A percentile compares a stretch with the other conserved stretches of the same genome.
These are phyloP conservation scores for Pseudorhombus dupliciocellatus DNA, from an alignment of 2,113 vertebrate genomes.

Conservation along the genomic window DNA sequence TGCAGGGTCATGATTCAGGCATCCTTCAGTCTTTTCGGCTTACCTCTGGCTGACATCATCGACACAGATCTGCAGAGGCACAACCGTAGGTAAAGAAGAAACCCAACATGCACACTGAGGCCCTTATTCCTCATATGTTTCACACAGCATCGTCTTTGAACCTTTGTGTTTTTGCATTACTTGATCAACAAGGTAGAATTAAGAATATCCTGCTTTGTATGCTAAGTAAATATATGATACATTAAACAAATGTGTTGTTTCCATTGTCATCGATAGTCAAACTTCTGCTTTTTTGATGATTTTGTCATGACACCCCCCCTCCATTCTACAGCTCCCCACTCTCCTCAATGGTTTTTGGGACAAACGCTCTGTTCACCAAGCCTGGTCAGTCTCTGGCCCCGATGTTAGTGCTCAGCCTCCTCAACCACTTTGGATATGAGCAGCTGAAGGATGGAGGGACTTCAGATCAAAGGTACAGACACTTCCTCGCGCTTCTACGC, in stretches of 20 bases:
- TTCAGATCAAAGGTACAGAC: constrained; percentile 77
- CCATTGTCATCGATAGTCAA: no score
- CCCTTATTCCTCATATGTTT: background rate
- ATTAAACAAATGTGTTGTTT: no score
- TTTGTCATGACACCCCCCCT: background rate
- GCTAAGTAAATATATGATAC: no score
- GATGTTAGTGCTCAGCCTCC: constrained; percentile 84
- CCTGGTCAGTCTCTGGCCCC: constrained; percentile 90
- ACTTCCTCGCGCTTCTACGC: constrained; percentile 24
- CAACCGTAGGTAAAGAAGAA: constrained; percentile 81
- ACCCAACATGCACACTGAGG: background rate
- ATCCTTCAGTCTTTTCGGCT: constrained; percentile 88
- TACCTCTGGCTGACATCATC: constrained; percentile 90
- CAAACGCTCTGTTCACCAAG: constrained; percentile 92
- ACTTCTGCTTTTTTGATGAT: background rate
- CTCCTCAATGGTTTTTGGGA: constrained; percentile 92
- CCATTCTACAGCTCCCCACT: constrained; percentile 81
- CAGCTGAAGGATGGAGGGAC: constrained; percentile 72
- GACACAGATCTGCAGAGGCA: constrained; percentile 87
- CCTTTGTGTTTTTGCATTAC: rapidly evolving
- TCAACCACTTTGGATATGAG: constrained; percentile 89
- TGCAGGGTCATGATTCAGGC: constrained; percentile 86
- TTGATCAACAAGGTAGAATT: background rate
- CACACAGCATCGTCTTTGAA: background rate
- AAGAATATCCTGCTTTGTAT: background rate